Evolutionary conservation across 2,113 vertebrate species (phyloP).

Genomic region (Phalacrocorax brasilianus): DNA sequence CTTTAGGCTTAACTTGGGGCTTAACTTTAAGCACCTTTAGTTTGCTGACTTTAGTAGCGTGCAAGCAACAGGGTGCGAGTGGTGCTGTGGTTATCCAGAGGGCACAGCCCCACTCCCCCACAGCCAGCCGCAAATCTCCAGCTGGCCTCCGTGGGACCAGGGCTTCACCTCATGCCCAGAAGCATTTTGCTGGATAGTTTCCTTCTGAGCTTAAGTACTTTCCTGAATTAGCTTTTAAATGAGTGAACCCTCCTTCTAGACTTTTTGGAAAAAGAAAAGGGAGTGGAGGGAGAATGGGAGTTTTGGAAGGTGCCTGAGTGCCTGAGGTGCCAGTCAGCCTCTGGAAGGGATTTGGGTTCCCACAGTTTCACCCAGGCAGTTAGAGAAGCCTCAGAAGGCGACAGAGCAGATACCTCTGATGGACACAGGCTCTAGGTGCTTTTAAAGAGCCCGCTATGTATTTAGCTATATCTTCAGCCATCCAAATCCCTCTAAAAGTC

Average conservation of each 20-base stretch:
- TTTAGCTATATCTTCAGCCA: slow-evolving; percentile 42
- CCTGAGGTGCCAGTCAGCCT: background rate
- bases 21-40: background rate
- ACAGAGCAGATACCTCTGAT: background rate
- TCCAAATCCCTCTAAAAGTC: slow-evolving; percentile 58
- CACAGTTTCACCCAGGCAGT: background rate
- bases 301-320: background rate
- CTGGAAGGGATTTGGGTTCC: background rate
- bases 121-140: background rate
- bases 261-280: background rate
- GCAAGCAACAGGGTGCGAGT: background rate
- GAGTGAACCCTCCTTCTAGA: background rate
- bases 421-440: background rate
- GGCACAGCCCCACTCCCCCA: background rate
- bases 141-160: background rate
- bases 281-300: background rate
- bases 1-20: background rate
- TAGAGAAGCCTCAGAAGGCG: background rate
- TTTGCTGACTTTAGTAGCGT: background rate
- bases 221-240: background rate
- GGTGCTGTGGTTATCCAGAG: background rate
- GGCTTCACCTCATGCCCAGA: background rate
- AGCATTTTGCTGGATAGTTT: background rate
- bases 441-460: background rate
- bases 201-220: background rate